Base-by-base conservation (phyloP, 2,797 vertebrate species). In the Poeciliopsis infans region DNA sequence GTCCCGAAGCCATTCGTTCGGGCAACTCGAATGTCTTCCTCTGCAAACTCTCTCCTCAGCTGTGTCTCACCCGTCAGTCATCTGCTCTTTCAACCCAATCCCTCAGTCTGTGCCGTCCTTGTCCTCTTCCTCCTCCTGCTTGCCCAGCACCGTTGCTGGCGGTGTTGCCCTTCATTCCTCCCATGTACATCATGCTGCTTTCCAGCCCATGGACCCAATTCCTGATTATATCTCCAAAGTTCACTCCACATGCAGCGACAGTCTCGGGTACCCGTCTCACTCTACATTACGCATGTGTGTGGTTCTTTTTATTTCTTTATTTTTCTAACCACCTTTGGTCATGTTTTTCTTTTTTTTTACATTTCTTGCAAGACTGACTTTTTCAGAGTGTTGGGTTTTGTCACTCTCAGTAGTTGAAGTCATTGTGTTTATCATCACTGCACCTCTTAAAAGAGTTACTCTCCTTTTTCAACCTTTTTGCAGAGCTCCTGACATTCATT, bases 201-300 rank as follows among this genome's bases (percentile, higher is more conserved):
- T 98, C 95, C 97, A 98, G 93, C 98, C 97, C 95, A 96, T 96
- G 98, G 97, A 98, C 83, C 94, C 97, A 93, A 95, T 96, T 93
- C 96, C 97, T 45, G 98, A 98, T 90, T 94, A 97, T 78, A 95
- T 94, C 96, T 96, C 95, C 86, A 90, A 96, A 83, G 95, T 91
- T 89, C 95, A 85, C 76, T 91, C 93, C 79, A 92, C 89, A 79
- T 93, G 90, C 86, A 84, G 95, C 91, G 94, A 95, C 93, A 96
- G 96, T 95, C 95, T 96, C 86, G 98, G 98, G 98, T 99, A 98
- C 93, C 88, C 72, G 43, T 89, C 92, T 94, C 81, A 75, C 93
- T 93, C 92, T 90, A 55, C 75, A 57, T 88, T 79, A 72, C 11
- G 95, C 92, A 93, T 95, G 87, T 59, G 77, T 79, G 77, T 75